Evolutionary conservation across 2,888 invertebrate species (phyloP).

Genomic region (Osedax frankpressi): DNA sequence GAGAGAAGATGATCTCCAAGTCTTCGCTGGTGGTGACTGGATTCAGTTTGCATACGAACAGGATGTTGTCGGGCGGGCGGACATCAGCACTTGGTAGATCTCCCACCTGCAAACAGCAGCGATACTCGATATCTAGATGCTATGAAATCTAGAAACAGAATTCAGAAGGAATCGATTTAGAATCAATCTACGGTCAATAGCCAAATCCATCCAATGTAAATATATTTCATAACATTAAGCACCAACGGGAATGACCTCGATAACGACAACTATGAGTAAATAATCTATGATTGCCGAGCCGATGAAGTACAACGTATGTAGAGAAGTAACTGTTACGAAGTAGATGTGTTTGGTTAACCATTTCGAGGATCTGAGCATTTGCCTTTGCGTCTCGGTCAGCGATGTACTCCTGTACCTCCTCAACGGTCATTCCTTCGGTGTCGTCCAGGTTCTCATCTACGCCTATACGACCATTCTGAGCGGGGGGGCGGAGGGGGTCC

Average conservation of each 20-base stretch:
- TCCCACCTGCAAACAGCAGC: too few relatives aligned
- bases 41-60: slow-evolving; percentile 97
- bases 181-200: too few relatives aligned
- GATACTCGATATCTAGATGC: too few relatives aligned
- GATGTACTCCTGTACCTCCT: slow-evolving; percentile 72
- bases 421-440: slow-evolving; percentile 66
- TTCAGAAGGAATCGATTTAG: too few relatives aligned
- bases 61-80: slow-evolving; percentile 93
- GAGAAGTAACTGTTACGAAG: not conserved
- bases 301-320: not conserved
- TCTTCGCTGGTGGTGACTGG: slow-evolving; percentile 95
- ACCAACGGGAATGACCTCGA: too few relatives aligned
- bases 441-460: slow-evolving; percentile 88
- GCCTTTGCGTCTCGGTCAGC: slow-evolving; percentile 87
- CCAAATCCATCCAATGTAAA: too few relatives aligned
- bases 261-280: too few relatives aligned
- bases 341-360: slow-evolving; percentile 50
- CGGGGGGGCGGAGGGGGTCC: slow-evolving; percentile 56
- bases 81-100: slow-evolving; percentile 93
- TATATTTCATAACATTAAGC: too few relatives aligned
- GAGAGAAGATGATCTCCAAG: slow-evolving; percentile 87
- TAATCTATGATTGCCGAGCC: not conserved
- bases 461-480: slow-evolving; percentile 69
- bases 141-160: too few relatives aligned
- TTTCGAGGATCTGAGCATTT: slow-evolving; percentile 89